These are phyloP conservation scores for Drosophila siamana DNA, from an alignment of 2,888 invertebrate species.

Conservation along the genomic window DNA sequence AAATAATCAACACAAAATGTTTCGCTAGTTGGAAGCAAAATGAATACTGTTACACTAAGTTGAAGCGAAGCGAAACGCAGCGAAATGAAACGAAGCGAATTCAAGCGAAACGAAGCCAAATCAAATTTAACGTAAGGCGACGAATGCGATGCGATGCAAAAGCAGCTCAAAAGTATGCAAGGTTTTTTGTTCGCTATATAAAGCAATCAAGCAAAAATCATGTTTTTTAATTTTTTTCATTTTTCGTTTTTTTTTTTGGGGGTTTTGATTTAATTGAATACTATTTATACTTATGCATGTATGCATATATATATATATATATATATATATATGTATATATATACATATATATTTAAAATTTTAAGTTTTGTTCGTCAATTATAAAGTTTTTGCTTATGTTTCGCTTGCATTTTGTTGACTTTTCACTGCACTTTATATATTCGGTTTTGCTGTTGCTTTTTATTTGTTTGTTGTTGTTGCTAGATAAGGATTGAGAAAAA, in stretches of 20 bases:
- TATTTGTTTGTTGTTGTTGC: constrained; percentile 23
- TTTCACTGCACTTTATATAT: constrained; percentile 42
- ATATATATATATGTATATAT: constrained; percentile 5
- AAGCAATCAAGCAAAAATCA: constrained; percentile 53
- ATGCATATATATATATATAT: constrained; percentile 26
- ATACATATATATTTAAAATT: constrained; percentile 7
- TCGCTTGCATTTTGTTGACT: constrained; percentile 44
- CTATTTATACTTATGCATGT: constrained; percentile 45
- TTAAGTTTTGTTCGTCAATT: constrained; percentile 20
- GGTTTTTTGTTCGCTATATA: constrained; percentile 21
- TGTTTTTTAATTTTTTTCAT: constrained; percentile 24
- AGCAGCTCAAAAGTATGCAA: constrained; percentile 61
- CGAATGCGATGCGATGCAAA: constrained; percentile 49
- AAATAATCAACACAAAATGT: constrained; percentile 1
- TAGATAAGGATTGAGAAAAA: constrained; percentile 30
- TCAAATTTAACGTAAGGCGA: constrained; percentile 33
- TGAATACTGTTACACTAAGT: constrained; percentile 29
- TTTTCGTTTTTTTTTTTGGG: constrained; percentile 16
- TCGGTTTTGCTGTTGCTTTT: constrained; percentile 14
- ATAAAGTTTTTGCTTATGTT: constrained; percentile 36
- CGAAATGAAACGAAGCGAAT: constrained; percentile 39
- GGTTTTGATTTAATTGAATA: constrained; percentile 30
- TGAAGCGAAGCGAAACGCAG: constrained; percentile 27
- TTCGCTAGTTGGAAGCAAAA: constrained; percentile 31
- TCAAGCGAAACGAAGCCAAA: constrained; percentile 31